Base-by-base conservation (phyloP, 2,888 invertebrate species). In the Tridacna gigas region DNA sequence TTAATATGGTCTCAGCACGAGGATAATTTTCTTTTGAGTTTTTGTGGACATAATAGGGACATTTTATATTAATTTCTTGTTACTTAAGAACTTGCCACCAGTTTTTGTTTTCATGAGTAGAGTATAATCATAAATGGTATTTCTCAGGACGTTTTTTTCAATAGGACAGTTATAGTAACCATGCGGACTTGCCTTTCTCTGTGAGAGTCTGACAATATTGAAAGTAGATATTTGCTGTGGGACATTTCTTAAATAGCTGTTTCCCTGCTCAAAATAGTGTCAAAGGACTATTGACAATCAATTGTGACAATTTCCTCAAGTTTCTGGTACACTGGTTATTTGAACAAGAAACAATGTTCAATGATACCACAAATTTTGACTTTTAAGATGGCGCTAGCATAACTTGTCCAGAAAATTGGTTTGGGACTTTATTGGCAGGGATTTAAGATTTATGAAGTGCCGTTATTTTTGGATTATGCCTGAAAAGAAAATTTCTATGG, bases 401-500 rank as follows among this genome's bases (percentile, higher is more conserved):
- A 37, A 37, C 9, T 60, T 60, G 60, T 60, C 60, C 2, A 20
- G 60, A 60, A 20, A 60, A 60, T 60, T 60, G 9, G 60, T 60
- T 60, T 60, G 60, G 60, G 60, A 60, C 60, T 60, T 37, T 60
- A 60, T 60, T 60, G n/a, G n/a, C n/a, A 60, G 60, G 18, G 60
- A 20, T 60, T 60, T 20, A 9, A n/a, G n/a, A 60, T 60, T 60
- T 60, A n/a, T 60, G 60, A 60, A 60, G 60, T 60, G 18, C n/a
- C 56, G 20, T 56, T 56, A 20, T 56, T 56, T 56, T 22, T 71
- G 71, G 71, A 71, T 71, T 77, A 85, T 85, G 85, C 85, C 85
- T 60, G 85, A 85, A 71, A 85, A 80, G 77, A 66, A 67, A 22
- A 26, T 80, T 80, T 80, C 85, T 28, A 85, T 85, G 85, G 85